Conservation (phyloP, 2,888 invertebrate genomes). For the Ganaspis brasiliensis region DNA sequence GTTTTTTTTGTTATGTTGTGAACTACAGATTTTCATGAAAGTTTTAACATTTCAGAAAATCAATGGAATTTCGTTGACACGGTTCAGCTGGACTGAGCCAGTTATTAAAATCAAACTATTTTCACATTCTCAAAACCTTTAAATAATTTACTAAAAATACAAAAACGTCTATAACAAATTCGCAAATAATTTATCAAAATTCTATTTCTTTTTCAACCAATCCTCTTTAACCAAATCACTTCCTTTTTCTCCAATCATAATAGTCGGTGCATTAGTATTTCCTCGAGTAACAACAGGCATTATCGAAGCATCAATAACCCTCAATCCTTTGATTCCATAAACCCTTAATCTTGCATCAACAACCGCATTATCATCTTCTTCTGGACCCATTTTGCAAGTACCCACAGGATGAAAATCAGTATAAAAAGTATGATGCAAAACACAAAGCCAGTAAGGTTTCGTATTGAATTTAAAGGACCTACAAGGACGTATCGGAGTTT, state of each 20-base stretch:
- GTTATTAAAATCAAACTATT: no score
- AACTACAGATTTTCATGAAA: no score
- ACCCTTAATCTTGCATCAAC: slow-evolving; percentile 81
- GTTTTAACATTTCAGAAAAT: no score
- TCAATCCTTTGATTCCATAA: slow-evolving; percentile 81
- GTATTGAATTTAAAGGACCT: slow-evolving; percentile 83
- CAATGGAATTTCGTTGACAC: no score
- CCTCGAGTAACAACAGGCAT: slow-evolving; percentile 83
- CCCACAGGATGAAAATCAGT: slow-evolving; percentile 83
- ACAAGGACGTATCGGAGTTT: slow-evolving; percentile 86
- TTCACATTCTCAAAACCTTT: no score
- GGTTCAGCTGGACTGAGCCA: background rate
- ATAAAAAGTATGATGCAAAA: slow-evolving; percentile 86
- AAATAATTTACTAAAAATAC: no score
- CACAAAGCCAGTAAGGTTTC: slow-evolving; percentile 89
- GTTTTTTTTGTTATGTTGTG: no score
- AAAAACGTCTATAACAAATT: background rate
- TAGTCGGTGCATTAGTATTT: slow-evolving; percentile 83
- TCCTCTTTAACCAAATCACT: slow-evolving; percentile 81
- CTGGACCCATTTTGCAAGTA: slow-evolving; percentile 81
- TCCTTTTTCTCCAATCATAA: slow-evolving; percentile 84
- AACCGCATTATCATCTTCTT: slow-evolving; percentile 80
- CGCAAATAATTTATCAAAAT: no score
- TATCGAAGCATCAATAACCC: slow-evolving; percentile 83
- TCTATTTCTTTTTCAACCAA: slow-evolving; percentile 65